Base-by-base conservation (phyloP, 2,888 invertebrate species). In the Apotomis betuletana region DNA sequence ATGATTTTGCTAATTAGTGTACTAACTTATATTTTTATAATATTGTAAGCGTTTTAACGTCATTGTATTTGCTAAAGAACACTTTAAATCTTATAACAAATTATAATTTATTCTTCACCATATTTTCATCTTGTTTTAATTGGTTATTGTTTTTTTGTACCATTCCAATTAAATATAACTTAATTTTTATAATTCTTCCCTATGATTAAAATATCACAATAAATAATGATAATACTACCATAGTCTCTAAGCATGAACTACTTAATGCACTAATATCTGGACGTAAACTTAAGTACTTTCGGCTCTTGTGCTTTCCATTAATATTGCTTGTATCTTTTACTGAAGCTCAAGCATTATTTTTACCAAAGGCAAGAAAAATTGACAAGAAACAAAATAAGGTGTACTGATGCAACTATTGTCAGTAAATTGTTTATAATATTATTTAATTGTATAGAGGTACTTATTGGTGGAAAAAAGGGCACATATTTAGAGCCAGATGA, bases 241-340 rank as follows among this genome's bases (percentile, higher is more conserved):
- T 65, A 71, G 64, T 65, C 58, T 74, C 73, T 74, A 72, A 73
- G 69, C 63, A 64, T 54, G 72, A 58, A 74, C 64, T 74, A 75
- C 73, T 62, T 73, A 75, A 74, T 76, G 74, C 73, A 76, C 69
- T 75, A n/a, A 65, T 74, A 58, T 74, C 49, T 78, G 77, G 78
- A 79, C 77, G 77, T 74, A 74, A 77, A 75, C 59, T 68, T 65
- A 74, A 49, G 70, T 41, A 41, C 6, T 41, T 6, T 4, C 75
- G 54, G 61, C 70, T 62, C 38, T 54, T 73, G 15, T 57, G 58
- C 10, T 41, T 12, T 3, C 8, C 5, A 52, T 52, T 52, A 63
- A 4, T 27, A 27, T 65, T 58, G 57, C 10, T 58, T 58, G 38
- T 65, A 9, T 8, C 27, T 36, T 13, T 49, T 36, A 58, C 46